Percentiles rank a stretch among this genome's conserved stretches.
These are phyloP conservation scores for Cyanoramphus novaezelandiae DNA, from an alignment of 2,113 vertebrate species.

Conservation along the genomic window DNA sequence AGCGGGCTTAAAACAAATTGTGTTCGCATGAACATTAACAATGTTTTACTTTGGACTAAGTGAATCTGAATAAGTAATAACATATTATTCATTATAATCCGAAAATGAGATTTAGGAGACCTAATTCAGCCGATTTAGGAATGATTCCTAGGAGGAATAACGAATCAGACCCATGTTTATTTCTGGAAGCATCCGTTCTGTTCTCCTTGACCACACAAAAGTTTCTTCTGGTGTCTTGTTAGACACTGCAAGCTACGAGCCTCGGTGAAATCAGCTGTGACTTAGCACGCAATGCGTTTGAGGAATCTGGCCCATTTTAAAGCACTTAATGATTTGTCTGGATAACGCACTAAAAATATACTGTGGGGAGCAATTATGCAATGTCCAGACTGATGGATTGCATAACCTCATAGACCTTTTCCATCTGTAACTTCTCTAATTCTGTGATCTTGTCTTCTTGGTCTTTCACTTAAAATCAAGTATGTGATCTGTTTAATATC, in stretches of 20 bases:
- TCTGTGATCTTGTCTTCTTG: slow-evolving; percentile 53
- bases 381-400: slow-evolving; percentile 68
- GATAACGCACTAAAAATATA: slow-evolving; percentile 67
- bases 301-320: slow-evolving; percentile 61
- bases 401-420: slow-evolving; percentile 55
- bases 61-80: slow-evolving; percentile 47
- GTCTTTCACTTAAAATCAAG: slow-evolving; percentile 43
- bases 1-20: slow-evolving; percentile 24
- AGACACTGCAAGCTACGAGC: background rate
- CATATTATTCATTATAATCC: background rate
- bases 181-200: background rate
- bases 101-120: slow-evolving; percentile 11
- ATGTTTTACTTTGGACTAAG: slow-evolving; percentile 29
- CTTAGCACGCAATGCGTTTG: slow-evolving; percentile 30
- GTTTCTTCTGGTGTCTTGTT: background rate
- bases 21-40: slow-evolving; percentile 10
- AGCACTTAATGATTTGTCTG: slow-evolving; percentile 71
- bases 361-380: slow-evolving; percentile 64
- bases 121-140: background rate
- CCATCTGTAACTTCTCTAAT: slow-evolving; percentile 58
- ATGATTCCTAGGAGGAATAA: background rate
- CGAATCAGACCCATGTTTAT: background rate
- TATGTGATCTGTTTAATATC: slow-evolving; percentile 29
- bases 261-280: slow-evolving; percentile 44
- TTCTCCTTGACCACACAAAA: background rate